These are phyloP conservation scores for Chrysodeixis includens DNA, from an alignment of 2,888 invertebrate species.

Conservation along the genomic window DNA sequence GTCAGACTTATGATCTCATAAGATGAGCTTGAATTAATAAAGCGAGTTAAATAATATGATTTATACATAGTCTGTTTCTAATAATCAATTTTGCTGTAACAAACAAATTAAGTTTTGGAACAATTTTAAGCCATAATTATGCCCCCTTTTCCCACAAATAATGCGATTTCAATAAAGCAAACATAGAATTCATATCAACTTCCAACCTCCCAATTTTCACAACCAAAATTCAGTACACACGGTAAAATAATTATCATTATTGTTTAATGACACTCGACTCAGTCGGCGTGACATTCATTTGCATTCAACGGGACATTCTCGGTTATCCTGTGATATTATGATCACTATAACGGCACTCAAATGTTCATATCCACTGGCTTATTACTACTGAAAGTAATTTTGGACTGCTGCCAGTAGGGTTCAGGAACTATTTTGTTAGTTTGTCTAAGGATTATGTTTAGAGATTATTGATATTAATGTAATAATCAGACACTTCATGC, in stretches of 20 bases:
- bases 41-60: too few species aligned
- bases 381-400: slow-evolving; percentile 34
- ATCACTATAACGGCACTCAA: slow-evolving; percentile 17
- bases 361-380: background rate
- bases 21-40: too few species aligned
- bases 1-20: too few species aligned
- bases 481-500: too few species aligned
- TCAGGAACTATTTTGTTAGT: slow-evolving; percentile 18
- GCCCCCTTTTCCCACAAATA: background rate
- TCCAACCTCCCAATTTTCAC: background rate
- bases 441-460: background rate
- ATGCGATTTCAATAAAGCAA: background rate
- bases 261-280: slow-evolving; percentile 20
- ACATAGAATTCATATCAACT: background rate
- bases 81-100: too few species aligned
- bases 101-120: too few species aligned
- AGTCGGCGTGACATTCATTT: slow-evolving; percentile 16
- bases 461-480: too few species aligned
- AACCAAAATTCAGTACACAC: background rate
- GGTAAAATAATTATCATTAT: slow-evolving; percentile 18
- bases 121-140: too few species aligned
- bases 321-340: slow-evolving; percentile 15
- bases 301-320: slow-evolving; percentile 16
- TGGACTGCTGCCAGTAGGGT: slow-evolving; percentile 27
- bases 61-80: too few species aligned